A percentile compares a stretch with the other conserved stretches of the same genome.
These are phyloP conservation scores for Fregetta grallaria DNA, from an alignment of 2,113 vertebrate species.

Conservation along the genomic window DNA sequence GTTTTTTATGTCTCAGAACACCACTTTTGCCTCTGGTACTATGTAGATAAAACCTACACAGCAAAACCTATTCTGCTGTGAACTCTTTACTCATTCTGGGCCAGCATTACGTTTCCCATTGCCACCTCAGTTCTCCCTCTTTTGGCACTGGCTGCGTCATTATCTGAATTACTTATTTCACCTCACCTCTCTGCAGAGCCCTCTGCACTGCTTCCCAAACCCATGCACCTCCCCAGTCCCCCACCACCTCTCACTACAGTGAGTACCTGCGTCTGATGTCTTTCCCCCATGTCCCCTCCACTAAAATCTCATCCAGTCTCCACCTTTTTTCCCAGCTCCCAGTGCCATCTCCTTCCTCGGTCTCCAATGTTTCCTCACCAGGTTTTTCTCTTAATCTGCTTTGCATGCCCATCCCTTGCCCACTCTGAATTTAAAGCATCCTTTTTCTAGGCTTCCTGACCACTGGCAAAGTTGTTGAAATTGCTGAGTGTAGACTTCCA, in stretches of 20 bases:
- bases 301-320: not conserved
- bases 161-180: not conserved
- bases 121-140: not conserved
- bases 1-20: not conserved
- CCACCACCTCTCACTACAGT: not conserved
- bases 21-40: not conserved
- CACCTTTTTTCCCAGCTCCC: not conserved
- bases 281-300: not conserved
- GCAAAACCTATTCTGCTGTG: not conserved
- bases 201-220: not conserved
- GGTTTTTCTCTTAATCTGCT: not conserved
- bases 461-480: not conserved
- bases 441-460: not conserved
- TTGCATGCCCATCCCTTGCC: not conserved
- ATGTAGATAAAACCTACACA: not conserved
- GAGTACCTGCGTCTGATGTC: not conserved
- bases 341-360: rapidly evolving
- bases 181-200: not conserved
- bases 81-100: not conserved
- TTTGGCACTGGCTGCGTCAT: not conserved
- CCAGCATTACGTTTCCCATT: not conserved
- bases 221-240: not conserved
- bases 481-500: not conserved
- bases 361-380: not conserved
- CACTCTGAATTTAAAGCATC: not conserved